Evolutionary conservation across 2,888 invertebrate species (phyloP), one percentile per base, ranked within the genome.

Genomic region (Drosophila limbata): DNA sequence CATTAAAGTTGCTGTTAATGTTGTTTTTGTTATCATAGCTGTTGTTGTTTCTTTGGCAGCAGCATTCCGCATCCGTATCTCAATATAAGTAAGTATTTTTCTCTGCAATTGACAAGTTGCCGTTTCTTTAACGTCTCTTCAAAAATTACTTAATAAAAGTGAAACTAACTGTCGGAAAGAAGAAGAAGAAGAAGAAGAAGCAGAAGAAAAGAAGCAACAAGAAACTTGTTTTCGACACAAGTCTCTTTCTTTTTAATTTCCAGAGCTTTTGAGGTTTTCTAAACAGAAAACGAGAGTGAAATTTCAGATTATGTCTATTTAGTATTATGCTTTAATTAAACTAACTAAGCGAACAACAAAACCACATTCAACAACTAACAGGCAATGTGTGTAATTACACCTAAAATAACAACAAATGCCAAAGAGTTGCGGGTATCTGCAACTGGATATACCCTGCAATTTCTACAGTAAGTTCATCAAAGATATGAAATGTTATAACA

Each of bases 131-230:
- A 55, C 55, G 62, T 48, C 42, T 48, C 70, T 71, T 56, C 71
- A 56, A 84, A 84, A 84, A 84, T 84, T 84, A 84, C 87, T 84
- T 84, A 84, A 87, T 84, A 84, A 84, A 84, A 84, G 84, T 84
- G 87, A 84, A 84, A 84, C 82, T 87, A 84, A 82, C 80, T 77
- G 77, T 59, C n/a, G 55, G 10, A 3, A 31, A 45, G 35, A 13
- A 17, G 42, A 28, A 19, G 2, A 31, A 37, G 21, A 11, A 10
- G 17, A 37, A 19, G 21, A n/a, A 53, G 13, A 1, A 28, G 15
- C 17, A 47, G 28, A 42, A 40, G n/a, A 19, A 48, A 35, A 31
- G 19, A 19, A 48, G 25, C 4, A 50, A 44, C 21, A 53, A 72
- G 57, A 77, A 77, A 77, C 77, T 53, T 45, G 77, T 77, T 77